phyloP scores from a whole-genome alignment of 2,113 vertebrate species.

The Laticauda laticaudata region DNA sequence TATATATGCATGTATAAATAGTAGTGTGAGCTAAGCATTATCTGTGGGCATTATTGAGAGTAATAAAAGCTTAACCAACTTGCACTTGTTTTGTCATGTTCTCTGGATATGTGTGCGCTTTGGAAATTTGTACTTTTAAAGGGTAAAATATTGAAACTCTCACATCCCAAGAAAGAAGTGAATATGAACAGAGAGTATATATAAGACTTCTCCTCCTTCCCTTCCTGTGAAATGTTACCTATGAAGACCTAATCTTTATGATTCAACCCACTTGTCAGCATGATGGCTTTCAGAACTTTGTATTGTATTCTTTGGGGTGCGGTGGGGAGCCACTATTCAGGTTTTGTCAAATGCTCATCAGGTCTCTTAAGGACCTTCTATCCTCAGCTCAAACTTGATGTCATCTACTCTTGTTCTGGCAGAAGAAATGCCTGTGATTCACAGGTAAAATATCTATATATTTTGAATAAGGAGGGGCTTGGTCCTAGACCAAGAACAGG shows the following conservation, averaged over 20 bases:
- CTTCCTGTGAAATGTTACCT: background rate
- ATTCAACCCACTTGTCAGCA: background rate
- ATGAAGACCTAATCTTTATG: background rate
- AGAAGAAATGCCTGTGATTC: background rate
- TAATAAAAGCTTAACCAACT: background rate
- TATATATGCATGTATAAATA: background rate
- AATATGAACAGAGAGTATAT: background rate
- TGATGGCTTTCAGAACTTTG: background rate
- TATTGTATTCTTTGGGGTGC: background rate
- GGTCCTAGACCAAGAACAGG: background rate
- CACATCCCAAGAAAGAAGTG: background rate
- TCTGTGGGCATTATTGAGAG: accelerated
- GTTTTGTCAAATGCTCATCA: background rate
- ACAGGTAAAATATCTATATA: background rate
- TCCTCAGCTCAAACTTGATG: background rate
- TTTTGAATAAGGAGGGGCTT: background rate
- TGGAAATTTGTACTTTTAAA: background rate
- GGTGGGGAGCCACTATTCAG: background rate
- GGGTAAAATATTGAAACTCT: background rate
- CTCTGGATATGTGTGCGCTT: background rate
- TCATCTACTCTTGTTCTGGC: background rate
- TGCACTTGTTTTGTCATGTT: background rate
- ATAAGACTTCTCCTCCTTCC: background rate
- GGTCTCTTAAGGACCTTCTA: background rate
- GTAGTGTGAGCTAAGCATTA: background rate